These are phyloP conservation scores for Sardinella longiceps DNA, from an alignment of 2,797 vertebrate species.

Conservation along the genomic window DNA sequence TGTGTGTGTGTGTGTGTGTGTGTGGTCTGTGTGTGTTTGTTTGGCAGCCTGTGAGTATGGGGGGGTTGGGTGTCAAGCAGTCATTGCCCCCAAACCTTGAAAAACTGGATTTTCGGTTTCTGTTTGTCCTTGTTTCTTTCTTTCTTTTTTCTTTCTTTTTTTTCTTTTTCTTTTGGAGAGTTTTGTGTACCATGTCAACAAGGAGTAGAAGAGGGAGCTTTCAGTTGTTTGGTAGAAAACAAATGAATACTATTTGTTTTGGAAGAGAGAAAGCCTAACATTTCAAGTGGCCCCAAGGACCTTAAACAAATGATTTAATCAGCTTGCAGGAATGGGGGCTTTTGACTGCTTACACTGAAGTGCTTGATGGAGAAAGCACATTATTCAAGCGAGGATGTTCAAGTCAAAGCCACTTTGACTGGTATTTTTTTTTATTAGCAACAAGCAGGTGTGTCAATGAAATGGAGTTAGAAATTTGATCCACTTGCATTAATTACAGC, in stretches of 20 bases:
- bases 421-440: neutral
- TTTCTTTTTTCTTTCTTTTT: too few species aligned
- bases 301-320: neutral
- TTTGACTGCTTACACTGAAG: neutral
- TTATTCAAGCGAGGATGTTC: neutral
- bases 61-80: neutral
- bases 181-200: conserved; percentile 3
- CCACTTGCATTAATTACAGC: neutral
- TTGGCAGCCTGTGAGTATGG: neutral
- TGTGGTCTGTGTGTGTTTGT: neutral
- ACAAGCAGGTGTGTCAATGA: too few species aligned
- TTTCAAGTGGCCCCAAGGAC: neutral
- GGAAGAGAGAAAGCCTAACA: neutral
- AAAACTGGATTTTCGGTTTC: neutral
- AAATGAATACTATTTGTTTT: neutral
- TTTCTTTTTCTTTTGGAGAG: too few species aligned
- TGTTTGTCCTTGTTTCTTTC: too few species aligned
- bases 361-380: neutral
- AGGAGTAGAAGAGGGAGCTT: neutral
- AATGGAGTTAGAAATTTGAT: too few species aligned
- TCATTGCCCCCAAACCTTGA: neutral
- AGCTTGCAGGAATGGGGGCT: neutral
- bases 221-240: neutral
- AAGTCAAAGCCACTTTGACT: too few species aligned
- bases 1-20: neutral